These are phyloP conservation scores for Gymnopithys bicolor DNA, from an alignment of 2,797 vertebrate genomes.

Conservation along the genomic window DNA sequence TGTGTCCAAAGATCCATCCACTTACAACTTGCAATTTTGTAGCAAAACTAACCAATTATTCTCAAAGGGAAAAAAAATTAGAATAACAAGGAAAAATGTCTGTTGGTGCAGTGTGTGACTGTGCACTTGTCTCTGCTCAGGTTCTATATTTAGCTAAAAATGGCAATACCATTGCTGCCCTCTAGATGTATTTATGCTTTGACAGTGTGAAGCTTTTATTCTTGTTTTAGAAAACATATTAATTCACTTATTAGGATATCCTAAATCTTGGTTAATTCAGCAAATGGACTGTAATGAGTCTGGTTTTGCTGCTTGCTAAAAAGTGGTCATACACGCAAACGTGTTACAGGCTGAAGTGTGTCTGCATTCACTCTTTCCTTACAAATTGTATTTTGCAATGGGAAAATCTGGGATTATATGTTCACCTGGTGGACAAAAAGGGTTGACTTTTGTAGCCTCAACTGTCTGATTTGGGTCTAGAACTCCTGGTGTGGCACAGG, in stretches of 20 bases:
- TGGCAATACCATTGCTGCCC: conserved; percentile 57
- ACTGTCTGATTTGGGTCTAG: background rate
- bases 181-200: conserved; percentile 60
- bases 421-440: background rate
- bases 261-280: conserved; percentile 54
- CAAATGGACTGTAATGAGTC: conserved; percentile 25
- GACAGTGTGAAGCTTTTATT: conserved; percentile 25
- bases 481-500: background rate
- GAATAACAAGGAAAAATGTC: background rate
- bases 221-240: conserved; percentile 36
- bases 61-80: background rate
- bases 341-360: background rate
- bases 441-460: background rate
- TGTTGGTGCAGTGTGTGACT: background rate
- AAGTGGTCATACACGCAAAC: fast-evolving
- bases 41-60: background rate
- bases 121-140: conserved; percentile 40
- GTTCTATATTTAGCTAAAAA: conserved; percentile 52
- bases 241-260: conserved; percentile 30
- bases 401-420: background rate
- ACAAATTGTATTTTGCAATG: background rate
- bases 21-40: background rate
- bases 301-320: background rate
- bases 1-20: background rate
- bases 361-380: background rate